These are phyloP conservation scores for Hydraecia micacea DNA, from an alignment of 2,888 invertebrate genomes.

Conservation along the genomic window DNA sequence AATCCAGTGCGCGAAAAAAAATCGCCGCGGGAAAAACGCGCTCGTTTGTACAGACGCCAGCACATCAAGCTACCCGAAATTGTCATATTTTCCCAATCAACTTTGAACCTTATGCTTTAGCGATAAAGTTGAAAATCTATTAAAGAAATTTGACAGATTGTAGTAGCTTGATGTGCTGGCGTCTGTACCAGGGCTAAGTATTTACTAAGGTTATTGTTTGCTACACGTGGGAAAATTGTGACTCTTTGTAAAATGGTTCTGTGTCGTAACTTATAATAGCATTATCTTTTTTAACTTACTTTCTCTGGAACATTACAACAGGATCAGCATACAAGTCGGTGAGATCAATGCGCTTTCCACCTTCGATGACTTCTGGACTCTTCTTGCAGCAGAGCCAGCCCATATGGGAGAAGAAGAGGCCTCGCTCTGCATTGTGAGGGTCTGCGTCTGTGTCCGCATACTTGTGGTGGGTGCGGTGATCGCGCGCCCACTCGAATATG, in stretches of 20 bases:
- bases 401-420: conserved; percentile 98
- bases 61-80: no score
- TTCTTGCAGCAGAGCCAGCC: conserved; percentile 97
- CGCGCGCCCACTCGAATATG: conserved; percentile 92
- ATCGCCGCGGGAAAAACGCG: no score
- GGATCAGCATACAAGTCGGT: conserved; percentile 95
- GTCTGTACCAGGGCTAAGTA: no score
- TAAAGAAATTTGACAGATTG: no score
- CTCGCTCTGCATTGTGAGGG: conserved; percentile 96
- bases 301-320: conserved; percentile 96
- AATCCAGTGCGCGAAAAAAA: no score
- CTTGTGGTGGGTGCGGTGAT: conserved; percentile 96
- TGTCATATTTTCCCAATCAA: no score
- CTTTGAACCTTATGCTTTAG: no score
- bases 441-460: conserved; percentile 97
- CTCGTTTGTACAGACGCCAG: no score
- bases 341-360: conserved; percentile 95
- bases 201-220: neutral
- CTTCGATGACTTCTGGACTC: conserved; percentile 95
- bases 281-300: conserved; percentile 87
- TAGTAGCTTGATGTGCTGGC: no score
- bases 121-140: no score
- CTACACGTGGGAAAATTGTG: neutral
- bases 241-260: neutral
- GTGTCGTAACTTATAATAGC: neutral